A percentile compares a stretch with the other conserved stretches of the same genome.
These are phyloP conservation scores for Paralinhomoeus sp. DNA, from an alignment of 2,888 invertebrate genomes.

Conservation along the genomic window DNA sequence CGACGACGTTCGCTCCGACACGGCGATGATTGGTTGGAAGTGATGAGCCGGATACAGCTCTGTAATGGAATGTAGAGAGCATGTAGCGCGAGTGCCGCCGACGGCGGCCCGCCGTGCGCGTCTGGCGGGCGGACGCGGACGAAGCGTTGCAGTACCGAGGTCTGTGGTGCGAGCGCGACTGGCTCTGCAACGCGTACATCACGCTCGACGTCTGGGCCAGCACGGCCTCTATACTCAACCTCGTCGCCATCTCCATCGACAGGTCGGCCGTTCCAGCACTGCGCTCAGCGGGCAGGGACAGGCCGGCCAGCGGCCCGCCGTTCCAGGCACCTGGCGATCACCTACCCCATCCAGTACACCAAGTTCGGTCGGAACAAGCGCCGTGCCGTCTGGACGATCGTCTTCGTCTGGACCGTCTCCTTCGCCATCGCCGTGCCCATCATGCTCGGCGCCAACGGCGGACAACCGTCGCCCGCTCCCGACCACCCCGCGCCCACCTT, in stretches of 20 bases:
- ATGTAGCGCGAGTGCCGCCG: too few species aligned
- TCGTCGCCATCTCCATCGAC: conserved; percentile 91
- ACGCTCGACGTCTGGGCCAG: conserved; percentile 92
- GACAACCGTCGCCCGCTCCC: too few species aligned
- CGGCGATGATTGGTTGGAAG: too few species aligned
- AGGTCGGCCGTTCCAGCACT: conserved; percentile 42
- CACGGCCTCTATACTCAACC: conserved; percentile 88
- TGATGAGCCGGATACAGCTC: too few species aligned
- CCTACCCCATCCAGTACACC: conserved; percentile 88
- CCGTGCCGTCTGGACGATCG: conserved; percentile 77
- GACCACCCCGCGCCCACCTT: too few species aligned
- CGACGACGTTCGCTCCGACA: too few species aligned
- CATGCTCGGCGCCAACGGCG: conserved; percentile 59
- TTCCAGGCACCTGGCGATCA: conserved; percentile 79
- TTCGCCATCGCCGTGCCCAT: conserved; percentile 86
- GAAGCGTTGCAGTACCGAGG: conserved; percentile 29
- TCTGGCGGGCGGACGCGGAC: too few species aligned
- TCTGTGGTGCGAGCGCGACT: conserved; percentile 57
- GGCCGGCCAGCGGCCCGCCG: too few species aligned
- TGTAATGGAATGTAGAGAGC: too few species aligned
- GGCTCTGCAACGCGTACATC: conserved; percentile 86
- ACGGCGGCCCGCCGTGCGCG: too few species aligned
- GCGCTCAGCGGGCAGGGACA: too few species aligned
- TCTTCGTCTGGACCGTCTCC: conserved; percentile 80
- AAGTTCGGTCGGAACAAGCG: conserved; percentile 61